These are phyloP conservation scores for Hemicentrotus pulcherrimus DNA, from an alignment of 35 echinoderm and acorn worm genomes.

Conservation along the genomic window DNA sequence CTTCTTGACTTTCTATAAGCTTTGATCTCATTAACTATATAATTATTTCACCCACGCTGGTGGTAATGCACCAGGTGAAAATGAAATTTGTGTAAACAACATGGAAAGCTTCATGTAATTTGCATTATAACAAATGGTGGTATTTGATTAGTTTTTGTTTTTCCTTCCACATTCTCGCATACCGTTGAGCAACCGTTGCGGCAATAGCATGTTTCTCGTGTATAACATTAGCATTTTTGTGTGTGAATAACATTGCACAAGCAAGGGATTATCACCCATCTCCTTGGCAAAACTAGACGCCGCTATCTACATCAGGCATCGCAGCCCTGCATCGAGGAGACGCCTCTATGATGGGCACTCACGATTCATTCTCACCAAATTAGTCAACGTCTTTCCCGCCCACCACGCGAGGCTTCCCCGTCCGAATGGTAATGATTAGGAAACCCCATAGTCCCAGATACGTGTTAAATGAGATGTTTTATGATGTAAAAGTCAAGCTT, in stretches of 20 bases:
- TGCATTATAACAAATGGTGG: neutral
- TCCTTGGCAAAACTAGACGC: neutral
- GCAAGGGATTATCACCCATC: no score
- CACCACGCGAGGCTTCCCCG: neutral
- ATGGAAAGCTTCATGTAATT: no score
- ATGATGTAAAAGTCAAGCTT: neutral
- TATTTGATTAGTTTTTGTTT: no score
- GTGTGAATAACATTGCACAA: no score
- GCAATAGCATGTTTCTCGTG: neutral
- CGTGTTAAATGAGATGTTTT: conserved; percentile 18
- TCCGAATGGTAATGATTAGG: neutral
- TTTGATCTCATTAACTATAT: no score
- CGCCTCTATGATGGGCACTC: neutral
- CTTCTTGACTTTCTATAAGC: no score
- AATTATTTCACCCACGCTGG: no score
- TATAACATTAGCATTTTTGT: no score
- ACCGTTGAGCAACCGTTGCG: no score
- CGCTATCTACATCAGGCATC: neutral
- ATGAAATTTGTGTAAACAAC: no score
- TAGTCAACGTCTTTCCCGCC: neutral
- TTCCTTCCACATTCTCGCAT: no score
- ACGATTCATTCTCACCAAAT: neutral
- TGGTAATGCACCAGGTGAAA: no score
- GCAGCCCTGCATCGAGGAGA: neutral
- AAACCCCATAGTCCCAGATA: neutral